Base-by-base conservation (phyloP, 2,113 vertebrate species). In the Anhinga anhinga region DNA sequence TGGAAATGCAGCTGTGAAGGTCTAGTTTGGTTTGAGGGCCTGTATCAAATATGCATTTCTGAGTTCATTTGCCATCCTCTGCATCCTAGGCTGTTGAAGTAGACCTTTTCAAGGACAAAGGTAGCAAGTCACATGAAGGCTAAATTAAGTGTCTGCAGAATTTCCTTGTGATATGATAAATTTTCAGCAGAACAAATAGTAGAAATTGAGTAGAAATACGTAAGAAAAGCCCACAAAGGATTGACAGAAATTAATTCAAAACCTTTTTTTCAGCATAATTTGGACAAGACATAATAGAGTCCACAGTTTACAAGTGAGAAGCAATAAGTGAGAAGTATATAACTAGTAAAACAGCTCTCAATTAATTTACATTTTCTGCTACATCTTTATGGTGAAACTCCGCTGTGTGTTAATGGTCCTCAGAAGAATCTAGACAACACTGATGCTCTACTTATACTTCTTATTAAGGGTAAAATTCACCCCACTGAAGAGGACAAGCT, bases 401-500 rank as follows among this genome's bases (percentile, higher is more conserved):
- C 71, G 63, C 71, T 90, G 67, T 70, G 76, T 82, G 74, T 40
- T 97, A 97, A 95, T 93, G 72, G 85, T 88, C 42, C 79, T 90
- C 88, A 78, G 76, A 95, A 97, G 82, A 53, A 81, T 65, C 79
- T 89, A 92, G 92, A 74, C 72, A 86, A 88, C 82, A 78, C 71
- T 82, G 90, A 88, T 55, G 88, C 82, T 93, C 88, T 58, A 74
- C 91, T 97, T 77, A 78, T 29, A 81, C 90, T 92, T 62, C 67
- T 83, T 95, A 58, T 95, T 96, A 90, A 95, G 92, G 90, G 76
- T 88, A 83, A 86, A 93, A 97, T 66, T 94, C 93, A 70, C 88
- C 85, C 95, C 82, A 97, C 93, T 94, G 93, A 92, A 93, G 76
- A 94, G 95, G 96, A 97, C 93, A 95, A 94, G 95, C 82, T 93